Evolutionary conservation across 2,888 invertebrate genomes (phyloP), one percentile per base, ranked within the genome.

Genomic region (Latrodectus elegans): DNA sequence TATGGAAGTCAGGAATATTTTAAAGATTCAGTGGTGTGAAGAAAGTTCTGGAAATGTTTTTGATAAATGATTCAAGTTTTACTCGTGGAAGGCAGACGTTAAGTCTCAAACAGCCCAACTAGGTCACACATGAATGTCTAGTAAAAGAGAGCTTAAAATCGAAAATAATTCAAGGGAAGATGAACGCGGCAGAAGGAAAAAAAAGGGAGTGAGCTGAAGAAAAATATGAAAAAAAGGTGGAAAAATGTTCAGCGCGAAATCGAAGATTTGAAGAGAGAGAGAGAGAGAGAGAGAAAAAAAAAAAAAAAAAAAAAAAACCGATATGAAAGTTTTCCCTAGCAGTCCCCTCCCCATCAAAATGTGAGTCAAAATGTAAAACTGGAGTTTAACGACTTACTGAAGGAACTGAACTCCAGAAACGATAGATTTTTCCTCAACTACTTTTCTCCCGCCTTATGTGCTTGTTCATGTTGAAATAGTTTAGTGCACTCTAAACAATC

Each of bases 141-240:
- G 26, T 8, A 73, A 52, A 22, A 75, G 17, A 81, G 80, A 64
- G 81, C 81, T 81, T 81, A 65, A 81, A 81, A 81, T 81, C 81
- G 81, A 81, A 81, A 81, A 81, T 81, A 81, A 81, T 81, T 74
- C 73, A 64, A 64, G 71, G 68, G 77, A 78, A 55, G 76, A 65
- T 64, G 64, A 80, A 64, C 81, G 65, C 73, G 26, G 26, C 53
- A 10, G 67, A 51, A 52, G 55, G 70, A n/a, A 78, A 78, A 67
- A 72, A 80, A 81, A 74, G 22, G 67, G 73, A 68, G 74, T 73
- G 65, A 53, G 38, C 38, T 38, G 38, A 38, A 38, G 38, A 38
- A 38, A 38, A 38, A 38, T 38, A 38, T 38, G 22, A 22, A 38
- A 38, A 38, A 38, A 38, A 38, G 38, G 38, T 38, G 38, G 38